Base-by-base conservation (phyloP, 2,888 invertebrate genomes). In the Cremastinae sp. region DNA sequence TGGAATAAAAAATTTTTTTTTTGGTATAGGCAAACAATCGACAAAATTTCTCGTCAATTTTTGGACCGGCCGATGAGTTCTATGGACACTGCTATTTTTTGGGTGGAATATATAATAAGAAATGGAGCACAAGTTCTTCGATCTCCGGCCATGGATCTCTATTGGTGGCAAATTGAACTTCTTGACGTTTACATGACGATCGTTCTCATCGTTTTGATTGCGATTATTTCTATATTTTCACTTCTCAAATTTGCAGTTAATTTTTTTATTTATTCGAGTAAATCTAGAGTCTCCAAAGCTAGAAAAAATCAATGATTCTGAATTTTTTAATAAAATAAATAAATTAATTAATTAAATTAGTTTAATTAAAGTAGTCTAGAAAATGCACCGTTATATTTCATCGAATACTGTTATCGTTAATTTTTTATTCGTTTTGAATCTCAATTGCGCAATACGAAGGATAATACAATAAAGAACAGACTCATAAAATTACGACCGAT, bases 101-200 rank as follows among this genome's bases (percentile, higher is more conserved):
- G 72, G 76, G 53, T 73, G 18, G 78, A 78, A 65, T 75, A 73
- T 38, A 18, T 74, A 12, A 34, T 74, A 45, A 73, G 62, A 47
- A 41, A 71, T 12, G 78, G 74, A 16, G 53, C 41, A 1, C 43
- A 74, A 8, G 51, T 8, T 64, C 38, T 78, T 0, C 56, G 69
- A 45, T 78, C 75, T 14, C 73, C 73, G 12, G 78, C 78, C 16
- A 18, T 78, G 34, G 56, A 78, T 28, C 62, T 78, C 4, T n/a
- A 58, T 10, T 75, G 73, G 75, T 78, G 78, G 75, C 66, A 75
- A 14, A 22, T 75, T 16, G 58, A 64, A 14, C 61, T 79, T 8
- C 28, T 75, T 9, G 78, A 79, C 56, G 70, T 75, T 16, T 64
- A 79, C 47, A 68, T 58, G 5, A 12, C 41, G 8, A 41, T 28